These are phyloP conservation scores for Drosophila maculinotata DNA, from an alignment of 2,888 invertebrate genomes.

Conservation along the genomic window DNA sequence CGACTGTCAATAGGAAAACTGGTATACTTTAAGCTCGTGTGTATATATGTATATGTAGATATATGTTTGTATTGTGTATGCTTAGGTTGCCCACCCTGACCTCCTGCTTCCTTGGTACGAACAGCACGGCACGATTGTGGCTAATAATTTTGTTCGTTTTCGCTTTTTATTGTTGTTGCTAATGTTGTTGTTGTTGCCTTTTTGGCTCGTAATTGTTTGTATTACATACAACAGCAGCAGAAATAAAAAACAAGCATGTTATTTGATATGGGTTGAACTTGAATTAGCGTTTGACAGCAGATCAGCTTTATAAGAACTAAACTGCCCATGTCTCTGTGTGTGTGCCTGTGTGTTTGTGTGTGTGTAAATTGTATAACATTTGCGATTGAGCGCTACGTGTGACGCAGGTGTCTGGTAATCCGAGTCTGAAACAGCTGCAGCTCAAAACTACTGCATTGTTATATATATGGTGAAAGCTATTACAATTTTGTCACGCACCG, in stretches of 20 bases:
- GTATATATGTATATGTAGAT: neutral
- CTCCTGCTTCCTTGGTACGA: conserved; percentile 70
- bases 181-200: conserved; percentile 56
- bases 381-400: conserved; percentile 39
- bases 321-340: conserved; percentile 37
- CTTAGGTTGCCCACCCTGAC: conserved; percentile 72
- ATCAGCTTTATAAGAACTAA: conserved; percentile 72
- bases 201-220: conserved; percentile 72
- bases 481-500: conserved; percentile 29
- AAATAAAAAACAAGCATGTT: conserved; percentile 60
- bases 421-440: conserved; percentile 47
- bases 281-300: conserved; percentile 79
- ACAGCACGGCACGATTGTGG: conserved; percentile 61
- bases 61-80: conserved; percentile 9
- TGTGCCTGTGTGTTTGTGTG: conserved; percentile 37
- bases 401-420: conserved; percentile 58
- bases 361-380: conserved; percentile 46
- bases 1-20: conserved; percentile 70
- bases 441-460: conserved; percentile 35
- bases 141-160: conserved; percentile 62
- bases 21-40: conserved; percentile 51
- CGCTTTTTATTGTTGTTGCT: conserved; percentile 28
- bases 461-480: conserved; percentile 4
- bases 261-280: conserved; percentile 80
- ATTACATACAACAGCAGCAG: conserved; percentile 16